Conservation (phyloP, 2,888 invertebrate genomes). For the Acheta domesticus region DNA sequence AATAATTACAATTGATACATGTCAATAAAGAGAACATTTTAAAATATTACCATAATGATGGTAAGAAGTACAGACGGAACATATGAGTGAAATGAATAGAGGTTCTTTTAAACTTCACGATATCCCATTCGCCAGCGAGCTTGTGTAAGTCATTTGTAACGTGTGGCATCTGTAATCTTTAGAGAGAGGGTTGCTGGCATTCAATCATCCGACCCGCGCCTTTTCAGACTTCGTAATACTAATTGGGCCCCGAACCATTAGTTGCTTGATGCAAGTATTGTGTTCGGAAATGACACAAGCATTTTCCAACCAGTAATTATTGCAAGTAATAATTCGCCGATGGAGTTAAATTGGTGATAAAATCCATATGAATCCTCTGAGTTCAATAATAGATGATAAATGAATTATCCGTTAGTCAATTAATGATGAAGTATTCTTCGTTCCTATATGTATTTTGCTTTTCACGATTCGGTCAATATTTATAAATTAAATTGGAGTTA, state of each 20-base stretch:
- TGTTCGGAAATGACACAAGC: background rate
- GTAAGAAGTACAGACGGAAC: too few species aligned
- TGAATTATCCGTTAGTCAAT: background rate
- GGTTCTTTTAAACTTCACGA: too few species aligned
- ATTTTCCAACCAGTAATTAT: background rate
- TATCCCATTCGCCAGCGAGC: too few species aligned
- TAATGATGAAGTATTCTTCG: background rate
- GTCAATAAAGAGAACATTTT: too few species aligned
- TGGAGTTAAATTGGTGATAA: background rate
- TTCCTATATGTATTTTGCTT: background rate
- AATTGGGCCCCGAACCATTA: background rate
- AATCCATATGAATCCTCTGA: background rate
- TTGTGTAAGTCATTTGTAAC: too few species aligned
- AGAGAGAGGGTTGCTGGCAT: too few species aligned
- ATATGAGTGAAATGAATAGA: too few species aligned
- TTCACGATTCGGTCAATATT: background rate
- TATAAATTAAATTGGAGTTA: background rate
- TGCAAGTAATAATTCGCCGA: background rate
- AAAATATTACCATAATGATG: too few species aligned
- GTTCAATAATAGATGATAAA: slow-evolving; percentile 1
- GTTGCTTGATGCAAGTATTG: background rate
- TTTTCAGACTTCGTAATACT: too few species aligned
- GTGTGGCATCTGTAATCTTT: too few species aligned
- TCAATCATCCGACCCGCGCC: too few species aligned
- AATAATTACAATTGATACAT: too few species aligned